These are phyloP conservation scores for Platysteira castanea DNA, from an alignment of 2,113 vertebrate species.

Conservation along the genomic window DNA sequence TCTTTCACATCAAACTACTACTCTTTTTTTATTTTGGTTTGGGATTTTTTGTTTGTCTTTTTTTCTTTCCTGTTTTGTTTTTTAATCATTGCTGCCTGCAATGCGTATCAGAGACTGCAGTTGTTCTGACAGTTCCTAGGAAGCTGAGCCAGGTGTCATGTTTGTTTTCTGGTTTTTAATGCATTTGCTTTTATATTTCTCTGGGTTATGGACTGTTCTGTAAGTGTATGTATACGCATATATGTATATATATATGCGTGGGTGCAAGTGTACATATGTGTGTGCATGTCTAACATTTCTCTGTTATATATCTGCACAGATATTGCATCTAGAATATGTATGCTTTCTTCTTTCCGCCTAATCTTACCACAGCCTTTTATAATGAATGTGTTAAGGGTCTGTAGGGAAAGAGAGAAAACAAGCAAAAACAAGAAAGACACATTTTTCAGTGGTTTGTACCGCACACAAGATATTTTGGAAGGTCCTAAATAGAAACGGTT, in stretches of 20 bases:
- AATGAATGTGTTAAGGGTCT: neutral
- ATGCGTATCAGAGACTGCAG: neutral
- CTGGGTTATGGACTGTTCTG: neutral
- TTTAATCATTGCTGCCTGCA: neutral
- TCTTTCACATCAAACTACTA: neutral
- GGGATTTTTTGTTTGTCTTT: neutral
- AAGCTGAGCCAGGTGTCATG: neutral
- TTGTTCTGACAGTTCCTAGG: neutral
- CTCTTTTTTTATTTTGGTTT: neutral
- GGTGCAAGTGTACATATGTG: fast-evolving
- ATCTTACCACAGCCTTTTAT: neutral
- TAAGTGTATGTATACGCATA: neutral
- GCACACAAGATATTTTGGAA: neutral
- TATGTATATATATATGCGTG: no score
- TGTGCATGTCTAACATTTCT: neutral
- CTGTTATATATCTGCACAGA: neutral
- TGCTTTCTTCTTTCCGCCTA: neutral
- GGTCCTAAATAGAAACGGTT: neutral
- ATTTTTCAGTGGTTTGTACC: neutral
- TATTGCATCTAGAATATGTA: neutral
- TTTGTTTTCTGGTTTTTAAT: neutral
- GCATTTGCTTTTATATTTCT: neutral
- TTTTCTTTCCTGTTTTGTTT: neutral
- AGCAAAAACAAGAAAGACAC: neutral
- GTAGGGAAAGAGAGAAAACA: neutral